Base-by-base conservation (phyloP, 2,113 vertebrate genomes). In the Chlorodrepanis virens region DNA sequence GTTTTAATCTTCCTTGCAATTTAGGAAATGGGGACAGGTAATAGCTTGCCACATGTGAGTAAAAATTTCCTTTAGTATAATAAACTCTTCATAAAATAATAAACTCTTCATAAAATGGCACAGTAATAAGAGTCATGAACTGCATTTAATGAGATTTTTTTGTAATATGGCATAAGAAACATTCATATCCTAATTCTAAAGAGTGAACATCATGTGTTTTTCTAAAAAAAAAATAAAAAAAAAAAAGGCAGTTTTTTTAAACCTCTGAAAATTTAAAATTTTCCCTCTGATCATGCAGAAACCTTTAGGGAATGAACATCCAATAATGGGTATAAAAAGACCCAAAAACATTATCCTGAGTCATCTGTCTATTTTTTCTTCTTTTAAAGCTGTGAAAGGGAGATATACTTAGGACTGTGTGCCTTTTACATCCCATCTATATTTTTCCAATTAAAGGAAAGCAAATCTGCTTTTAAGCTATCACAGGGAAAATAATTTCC, bases 401-500 rank as follows among this genome's bases (percentile, higher is more conserved):
- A 89, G n/a, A 59, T 84, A 76, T 60, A 76, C 39, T 80, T 82
- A 72, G 37, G 14, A 19, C 17, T 83, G 29, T 40, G 44, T 61
- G 53, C 29, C 68, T 91, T 92, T 77, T 90, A 42, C 22, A 60
- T 70, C 14, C 39, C 61, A 50, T 78, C 54, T 94, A 86, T 92
- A 75, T 44, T 77, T 81, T 84, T 77, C 42, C 22, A 53, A 70
- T 81, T 88, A 81, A 74, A 80, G 45, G 19, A 67, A 16, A 94
- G 10, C 11, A 94, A 81, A 71, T 83, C 14, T 90, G 42, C 23
- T 86, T 96, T 81, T 60, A 88, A 83, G 39, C 56, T 75, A 70
- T 40, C 10, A 56, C 27, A 70, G 20, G 29, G 67, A 93, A 91
- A 90, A 94, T 64, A 81, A 83, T 87, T 96, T 93, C 79, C 69